These are phyloP conservation scores for Misgurnus anguillicaudatus DNA, from an alignment of 2,113 vertebrate genomes.

Conservation along the genomic window DNA sequence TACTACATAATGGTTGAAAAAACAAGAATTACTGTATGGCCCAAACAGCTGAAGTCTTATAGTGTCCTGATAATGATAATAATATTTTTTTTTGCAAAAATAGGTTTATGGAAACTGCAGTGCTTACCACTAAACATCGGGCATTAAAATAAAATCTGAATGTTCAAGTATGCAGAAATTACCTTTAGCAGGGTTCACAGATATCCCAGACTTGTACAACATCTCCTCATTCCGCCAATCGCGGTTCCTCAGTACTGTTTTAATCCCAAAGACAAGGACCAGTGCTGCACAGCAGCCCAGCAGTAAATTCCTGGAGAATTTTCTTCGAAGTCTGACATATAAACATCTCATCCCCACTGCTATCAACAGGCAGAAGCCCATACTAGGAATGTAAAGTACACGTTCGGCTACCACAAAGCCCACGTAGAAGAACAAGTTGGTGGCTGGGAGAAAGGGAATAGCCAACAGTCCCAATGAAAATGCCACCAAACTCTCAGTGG, in stretches of 20 bases:
- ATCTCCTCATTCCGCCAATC: conserved; percentile 99
- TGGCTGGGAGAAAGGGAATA: conserved; percentile 93
- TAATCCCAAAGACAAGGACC: conserved; percentile 88
- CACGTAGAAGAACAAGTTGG: conserved; percentile 98
- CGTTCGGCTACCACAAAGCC: conserved; percentile 98
- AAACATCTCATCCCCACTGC: conserved; percentile 88
- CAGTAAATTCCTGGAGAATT: conserved; percentile 83
- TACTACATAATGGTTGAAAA: not conserved
- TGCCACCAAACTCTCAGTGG: conserved; percentile 87
- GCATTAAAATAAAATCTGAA: not conserved
- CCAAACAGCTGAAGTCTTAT: not conserved
- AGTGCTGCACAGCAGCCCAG: conserved; percentile 84
- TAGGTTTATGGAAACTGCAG: not conserved
- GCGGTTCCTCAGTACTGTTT: conserved; percentile 90
- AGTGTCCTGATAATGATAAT: not conserved
- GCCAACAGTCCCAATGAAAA: conserved; percentile 91
- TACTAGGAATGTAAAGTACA: conserved; percentile 98
- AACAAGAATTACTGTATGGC: not conserved
- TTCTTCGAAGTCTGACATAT: conserved; percentile 81
- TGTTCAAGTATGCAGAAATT: conserved; percentile 56
- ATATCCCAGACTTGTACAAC: conserved; percentile 98
- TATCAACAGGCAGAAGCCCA: conserved; percentile 97
- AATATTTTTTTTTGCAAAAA: not conserved
- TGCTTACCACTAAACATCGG: not conserved
- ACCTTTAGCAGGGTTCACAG: conserved; percentile 99